Percentiles rank a stretch among this genome's conserved stretches.
Conservation (phyloP, 2,888 invertebrate genomes). For the Parnassius glacialis region DNA sequence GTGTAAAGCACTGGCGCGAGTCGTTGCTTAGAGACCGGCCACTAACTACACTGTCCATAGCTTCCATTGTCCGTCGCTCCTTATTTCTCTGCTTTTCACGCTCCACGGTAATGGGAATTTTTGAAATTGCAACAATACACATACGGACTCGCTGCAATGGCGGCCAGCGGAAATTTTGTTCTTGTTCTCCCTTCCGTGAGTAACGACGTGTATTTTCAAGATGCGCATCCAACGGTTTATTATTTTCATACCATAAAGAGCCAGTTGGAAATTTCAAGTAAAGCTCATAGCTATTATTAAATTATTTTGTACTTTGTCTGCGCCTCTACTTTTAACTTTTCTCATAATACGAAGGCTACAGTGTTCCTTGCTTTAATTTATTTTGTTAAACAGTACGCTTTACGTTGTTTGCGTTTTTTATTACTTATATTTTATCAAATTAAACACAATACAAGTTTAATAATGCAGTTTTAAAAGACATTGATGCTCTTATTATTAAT, state of each 20-base stretch:
- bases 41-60: conserved; percentile 32
- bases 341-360: conserved; percentile 26
- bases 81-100: conserved; percentile 71
- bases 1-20: conserved; percentile 31
- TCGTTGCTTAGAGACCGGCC: conserved; percentile 34
- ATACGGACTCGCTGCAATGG: conserved; percentile 59
- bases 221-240: conserved; percentile 31
- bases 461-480: too few species aligned
- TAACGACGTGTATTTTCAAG: conserved; percentile 47
- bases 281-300: conserved; percentile 24
- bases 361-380: conserved; percentile 26
- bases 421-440: not conserved
- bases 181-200: conserved; percentile 49
- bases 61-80: conserved; percentile 64
- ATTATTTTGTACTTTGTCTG: conserved; percentile 28
- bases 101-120: conserved; percentile 74
- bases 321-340: conserved; percentile 26
- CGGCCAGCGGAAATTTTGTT: conserved; percentile 55
- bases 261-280: conserved; percentile 20
- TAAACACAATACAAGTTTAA: too few species aligned
- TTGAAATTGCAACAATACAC: conserved; percentile 79
- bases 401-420: conserved; percentile 16
- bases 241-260: conserved; percentile 25
- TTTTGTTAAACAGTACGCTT: conserved; percentile 28
- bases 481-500: too few species aligned